Evolutionary conservation across 2,888 invertebrate genomes (phyloP), one percentile per base, ranked within the genome.

Genomic region (Miltochrista miniata): DNA sequence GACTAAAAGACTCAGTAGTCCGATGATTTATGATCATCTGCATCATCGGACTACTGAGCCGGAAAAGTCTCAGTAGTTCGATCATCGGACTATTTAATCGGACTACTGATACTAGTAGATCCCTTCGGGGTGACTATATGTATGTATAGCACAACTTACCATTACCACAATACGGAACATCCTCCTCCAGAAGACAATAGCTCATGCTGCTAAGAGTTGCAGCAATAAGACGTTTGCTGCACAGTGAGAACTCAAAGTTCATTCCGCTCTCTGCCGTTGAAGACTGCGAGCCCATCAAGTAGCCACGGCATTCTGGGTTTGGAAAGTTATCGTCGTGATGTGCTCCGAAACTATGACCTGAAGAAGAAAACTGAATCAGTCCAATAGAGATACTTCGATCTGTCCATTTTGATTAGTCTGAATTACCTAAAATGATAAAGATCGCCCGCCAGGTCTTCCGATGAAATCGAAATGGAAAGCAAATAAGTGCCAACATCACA

Each of bases 291-390:
- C 91, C 83, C 93, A 93, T 93, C 24, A 93, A 73, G 70, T 83
- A 83, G 0, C 89, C 92, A 0, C 73, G 76, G 59, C 92, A 92
- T 24, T 85, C 83, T 0, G 73, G 72, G 51, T 81, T 80, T 0
- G 87, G 87, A 67, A 85, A 90, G 63, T 84, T 81, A 48, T 90
- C 89, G 65, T 93, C 93, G 70, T 93, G 93, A 54, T 88, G 85
- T 0, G 92, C 90, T 1, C 93, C 93, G 59, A 93, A 93, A 70
- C 93, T 93, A 68, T 93, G 93, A 0, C 92, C 93, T 89, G 64
- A 1, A 7, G 5, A 1, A 43, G 10, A 35, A 13, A 31, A 18
- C 33, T 8, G 14, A 7, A 9, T 29, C 1, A 1, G 29, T 40
- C 1, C 8, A 1, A 10, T 13, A 40, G 18, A 5, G 18, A 24